Conservation (phyloP, 1,140 invertebrate genomes). For the Drosophila murphyi region DNA sequence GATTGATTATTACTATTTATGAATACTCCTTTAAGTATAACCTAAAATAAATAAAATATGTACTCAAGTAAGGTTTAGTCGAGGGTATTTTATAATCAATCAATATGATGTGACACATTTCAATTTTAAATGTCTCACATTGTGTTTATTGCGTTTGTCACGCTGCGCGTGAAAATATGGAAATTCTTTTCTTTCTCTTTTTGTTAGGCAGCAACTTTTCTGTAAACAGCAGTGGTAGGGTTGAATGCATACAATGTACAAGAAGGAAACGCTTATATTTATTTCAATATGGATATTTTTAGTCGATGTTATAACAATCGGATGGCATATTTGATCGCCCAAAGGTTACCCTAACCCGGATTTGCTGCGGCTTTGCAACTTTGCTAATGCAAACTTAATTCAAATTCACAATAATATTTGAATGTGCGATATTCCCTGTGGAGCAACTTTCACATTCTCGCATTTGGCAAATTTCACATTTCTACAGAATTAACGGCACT, state of each 20-base stretch:
- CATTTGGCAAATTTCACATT: neutral
- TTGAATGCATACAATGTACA: slow-evolving; percentile 3
- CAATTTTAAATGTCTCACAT: slow-evolving; percentile 35
- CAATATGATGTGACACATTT: neutral
- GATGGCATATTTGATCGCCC: slow-evolving; percentile 18
- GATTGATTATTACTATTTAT: neutral
- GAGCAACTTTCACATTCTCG: neutral
- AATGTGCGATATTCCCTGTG: slow-evolving; percentile 2
- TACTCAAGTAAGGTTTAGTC: too few species aligned
- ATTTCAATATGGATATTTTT: slow-evolving; percentile 64
- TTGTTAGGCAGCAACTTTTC: neutral
- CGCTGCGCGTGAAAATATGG: slow-evolving; percentile 52
- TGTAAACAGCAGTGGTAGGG: too few species aligned
- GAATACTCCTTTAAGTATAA: neutral
- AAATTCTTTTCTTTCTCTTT: slow-evolving; percentile 46
- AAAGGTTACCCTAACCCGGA: neutral
- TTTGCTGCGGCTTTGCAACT: slow-evolving; percentile 22
- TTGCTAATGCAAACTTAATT: slow-evolving; percentile 19
- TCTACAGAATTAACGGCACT: slow-evolving; percentile 12
- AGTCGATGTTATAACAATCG: slow-evolving; percentile 52
- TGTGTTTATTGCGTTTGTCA: slow-evolving; percentile 21
- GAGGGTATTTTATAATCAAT: neutral
- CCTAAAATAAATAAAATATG: too few species aligned
- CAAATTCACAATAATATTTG: slow-evolving; percentile 21
- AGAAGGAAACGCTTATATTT: slow-evolving; percentile 41